Evolutionary conservation across 2,888 invertebrate species (phyloP).

Genomic region (Heliconius ethilla): DNA sequence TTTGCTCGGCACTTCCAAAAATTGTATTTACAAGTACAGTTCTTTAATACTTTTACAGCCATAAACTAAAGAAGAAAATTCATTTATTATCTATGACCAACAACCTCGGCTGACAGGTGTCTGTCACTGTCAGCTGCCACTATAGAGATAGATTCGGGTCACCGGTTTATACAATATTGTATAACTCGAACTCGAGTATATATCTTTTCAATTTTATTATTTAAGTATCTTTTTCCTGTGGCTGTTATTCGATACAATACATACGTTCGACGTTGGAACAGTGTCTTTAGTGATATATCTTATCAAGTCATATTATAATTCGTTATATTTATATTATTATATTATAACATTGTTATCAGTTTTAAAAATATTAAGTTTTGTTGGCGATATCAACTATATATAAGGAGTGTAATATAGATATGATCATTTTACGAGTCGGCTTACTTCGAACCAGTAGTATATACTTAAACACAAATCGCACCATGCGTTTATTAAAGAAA

Average conservation of each 20-base stretch:
- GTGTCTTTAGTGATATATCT: constrained; percentile 18
- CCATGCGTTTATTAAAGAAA: constrained; percentile 67
- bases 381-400: constrained; percentile 5
- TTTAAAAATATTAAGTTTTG: constrained; percentile 14
- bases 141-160: background rate
- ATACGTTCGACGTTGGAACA: background rate
- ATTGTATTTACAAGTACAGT: background rate
- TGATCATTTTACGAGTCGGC: constrained; percentile 58
- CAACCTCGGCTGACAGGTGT: background rate
- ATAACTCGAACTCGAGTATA: background rate
- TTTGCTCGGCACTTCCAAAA: background rate
- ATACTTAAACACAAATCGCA: constrained; percentile 54
- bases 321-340: constrained; percentile 1
- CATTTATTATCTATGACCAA: background rate
- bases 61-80: background rate
- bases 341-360: constrained; percentile 26
- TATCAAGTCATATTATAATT: constrained; percentile 32
- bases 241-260: background rate
- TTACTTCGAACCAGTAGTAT: constrained; percentile 50
- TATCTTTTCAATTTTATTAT: constrained; percentile 4
- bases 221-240: constrained; percentile 18
- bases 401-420: constrained; percentile 42
- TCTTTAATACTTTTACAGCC: background rate
- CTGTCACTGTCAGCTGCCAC: constrained; percentile 14
- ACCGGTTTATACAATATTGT: background rate